Evolutionary conservation across 2,113 vertebrate species (phyloP), one percentile per base, ranked within the genome.

Genomic region (Jacana jacana): DNA sequence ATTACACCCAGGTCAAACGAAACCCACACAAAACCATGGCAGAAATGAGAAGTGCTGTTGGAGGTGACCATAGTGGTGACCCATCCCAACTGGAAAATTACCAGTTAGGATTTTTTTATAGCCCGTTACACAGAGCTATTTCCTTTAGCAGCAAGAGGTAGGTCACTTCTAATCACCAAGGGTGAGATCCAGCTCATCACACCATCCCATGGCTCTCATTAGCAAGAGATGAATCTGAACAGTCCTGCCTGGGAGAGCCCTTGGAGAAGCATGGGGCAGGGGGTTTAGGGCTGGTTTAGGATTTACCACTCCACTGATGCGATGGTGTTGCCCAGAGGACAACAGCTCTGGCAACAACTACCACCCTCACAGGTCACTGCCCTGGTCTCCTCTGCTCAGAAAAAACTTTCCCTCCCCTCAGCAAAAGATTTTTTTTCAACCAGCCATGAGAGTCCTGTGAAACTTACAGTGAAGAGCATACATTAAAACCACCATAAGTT

Each of bases 1-100:
- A 71, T 96, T 92, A 93, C 20, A 89, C 65, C 81, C 82, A 52
- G 89, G 97, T 96, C 95, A 97, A 96, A 95, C 11, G 83, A 71
- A 91, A 85, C 68, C 37, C 70, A 75, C 81, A 75, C 79, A 69
- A 66, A 68, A 33, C 48, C 9, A 1, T 30, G 81, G 58, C 91
- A 85, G 60, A 80, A 92, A 73, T 37, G 28, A 78, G 58, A 78
- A 84, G 77, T 58, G 28, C 52, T 10, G 1, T 28, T 35, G 79
- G 77, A 89, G 72, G 60, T 49, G 61, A 70, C 30, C 58, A 14
- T 23, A 35, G 66, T 37, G 33, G 37, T 71, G 55, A 86, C 92
- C 88, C 64, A 73, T 82, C 82, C 65, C 81, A 80, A 89, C 58
- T 46, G 75, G 91, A 93, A 96, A 95, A 96, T 79, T 72, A 46